Conservation (phyloP, 2,113 vertebrate genomes). For the Vanacampus margaritifer region DNA sequence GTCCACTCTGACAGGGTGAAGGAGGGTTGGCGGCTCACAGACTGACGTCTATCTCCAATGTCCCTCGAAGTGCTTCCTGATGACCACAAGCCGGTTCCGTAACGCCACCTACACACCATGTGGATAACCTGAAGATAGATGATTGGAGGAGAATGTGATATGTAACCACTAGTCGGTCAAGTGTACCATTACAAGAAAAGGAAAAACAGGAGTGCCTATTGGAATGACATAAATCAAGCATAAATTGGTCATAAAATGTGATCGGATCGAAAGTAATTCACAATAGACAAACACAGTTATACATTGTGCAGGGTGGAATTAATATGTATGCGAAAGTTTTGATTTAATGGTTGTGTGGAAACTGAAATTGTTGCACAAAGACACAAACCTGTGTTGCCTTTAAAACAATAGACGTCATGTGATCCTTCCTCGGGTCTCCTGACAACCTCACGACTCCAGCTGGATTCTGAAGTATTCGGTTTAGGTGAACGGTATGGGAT, state of each 20-base stretch:
- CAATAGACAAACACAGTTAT: not conserved
- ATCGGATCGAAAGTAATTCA: not conserved
- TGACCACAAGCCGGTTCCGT: conserved; percentile 50
- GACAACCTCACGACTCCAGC: too few species aligned
- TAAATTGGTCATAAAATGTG: not conserved
- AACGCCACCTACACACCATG: conserved; percentile 58
- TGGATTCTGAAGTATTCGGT: too few species aligned
- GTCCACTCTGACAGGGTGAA: conserved; percentile 98
- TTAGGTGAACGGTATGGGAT: too few species aligned
- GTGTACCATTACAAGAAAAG: not conserved
- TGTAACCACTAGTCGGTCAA: not conserved
- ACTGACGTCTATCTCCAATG: conserved; percentile 86
- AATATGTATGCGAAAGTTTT: not conserved
- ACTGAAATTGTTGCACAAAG: too few species aligned
- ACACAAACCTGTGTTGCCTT: too few species aligned
- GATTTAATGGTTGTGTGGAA: too few species aligned
- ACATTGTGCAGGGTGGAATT: too few species aligned
- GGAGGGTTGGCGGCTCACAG: conserved; percentile 94
- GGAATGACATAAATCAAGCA: not conserved
- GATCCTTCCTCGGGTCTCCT: too few species aligned
- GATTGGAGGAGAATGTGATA: not conserved
- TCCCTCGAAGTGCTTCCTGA: conserved; percentile 44
- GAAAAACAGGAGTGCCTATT: not conserved
- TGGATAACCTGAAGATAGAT: conserved; percentile 72
- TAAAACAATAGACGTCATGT: too few species aligned